Base-by-base conservation (phyloP, 1,140 invertebrate species). In the Pseudomyrmex flavicornis region DNA sequence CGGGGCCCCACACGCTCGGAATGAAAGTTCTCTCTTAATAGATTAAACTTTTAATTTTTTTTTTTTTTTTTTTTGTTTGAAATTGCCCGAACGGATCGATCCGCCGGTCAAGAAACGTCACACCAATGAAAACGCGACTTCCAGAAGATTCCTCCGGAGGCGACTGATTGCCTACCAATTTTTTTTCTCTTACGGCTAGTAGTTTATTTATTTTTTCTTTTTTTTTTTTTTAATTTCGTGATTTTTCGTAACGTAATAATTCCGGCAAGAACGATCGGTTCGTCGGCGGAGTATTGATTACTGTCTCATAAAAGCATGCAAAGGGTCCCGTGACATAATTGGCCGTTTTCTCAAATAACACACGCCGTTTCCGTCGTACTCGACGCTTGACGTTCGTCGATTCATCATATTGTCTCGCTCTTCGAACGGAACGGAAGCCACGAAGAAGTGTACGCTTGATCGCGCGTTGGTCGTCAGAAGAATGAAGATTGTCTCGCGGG, bases 241-340 rank as follows among this genome's bases (percentile, higher is more conserved):
- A 80, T 48, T 79, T 7, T 7, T 13, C 22, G 73, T n/a, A 26
- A 77, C 4, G 58, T 61, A 72, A 73, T 12, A 44, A 35, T 35
- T 35, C 74, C 79, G 26, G 46, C 17, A 52, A 82, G 13, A 20
- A 48, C 62, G 72, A 59, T 66, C 15, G n/a, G 20, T 70, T 85
- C 68, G 79, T 58, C 83, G 75, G 61, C 84, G 80, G 90, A 86
- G 73, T 63, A 7, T 35, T 35, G 9, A 85, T n/a, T 88, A 92
- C 85, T 88, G 89, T 87, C 89, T 90, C 87, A 83, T 87, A 74
- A 85, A 88, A 88, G 83, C 82, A 66, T 88, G 88, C 87, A 89
- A 88, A 91, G 84, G 90, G 89, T 92, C 90, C 90, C 88, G 87
- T 91, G 85, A 91, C 35, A 35, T 35, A 35, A 90, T 90, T 90